A percentile compares a stretch with the other conserved stretches of the same genome.
phyloP scores from a whole-genome alignment of 2,113 vertebrate species.

The Plestiodon gilberti region DNA sequence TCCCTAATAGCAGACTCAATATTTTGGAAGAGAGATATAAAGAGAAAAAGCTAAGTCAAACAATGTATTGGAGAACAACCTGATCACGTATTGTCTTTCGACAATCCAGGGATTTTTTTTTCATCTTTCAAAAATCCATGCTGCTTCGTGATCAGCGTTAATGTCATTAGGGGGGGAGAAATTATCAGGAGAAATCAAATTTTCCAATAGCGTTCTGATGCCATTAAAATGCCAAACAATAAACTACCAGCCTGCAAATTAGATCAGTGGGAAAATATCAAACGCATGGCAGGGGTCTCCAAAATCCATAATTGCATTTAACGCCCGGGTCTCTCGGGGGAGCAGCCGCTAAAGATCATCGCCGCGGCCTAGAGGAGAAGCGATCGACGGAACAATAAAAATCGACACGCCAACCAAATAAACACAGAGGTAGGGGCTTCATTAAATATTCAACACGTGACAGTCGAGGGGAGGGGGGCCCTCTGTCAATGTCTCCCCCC shows the following conservation, averaged over 20 bases:
- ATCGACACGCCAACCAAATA: slow-evolving; percentile 99
- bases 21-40: slow-evolving; percentile 64
- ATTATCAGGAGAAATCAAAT: slow-evolving; percentile 99
- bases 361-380: slow-evolving; percentile 91
- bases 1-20: slow-evolving; percentile 56
- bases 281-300: slow-evolving; percentile 93
- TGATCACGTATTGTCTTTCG: slow-evolving; percentile 47
- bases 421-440: slow-evolving; percentile 88
- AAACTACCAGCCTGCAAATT: slow-evolving; percentile 99
- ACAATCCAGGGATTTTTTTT: slow-evolving; percentile 52
- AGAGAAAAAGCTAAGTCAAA: slow-evolving; percentile 37
- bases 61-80: slow-evolving; percentile 5
- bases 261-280: slow-evolving; percentile 99
- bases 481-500: slow-evolving; percentile 29
- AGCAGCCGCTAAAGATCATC: slow-evolving; percentile 97
- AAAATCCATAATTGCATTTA: slow-evolving; percentile 99
- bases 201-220: slow-evolving; percentile 98
- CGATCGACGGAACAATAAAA: slow-evolving; percentile 99
- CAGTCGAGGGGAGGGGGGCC: slow-evolving; percentile 89
- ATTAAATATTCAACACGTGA: slow-evolving; percentile 99
- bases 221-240: slow-evolving; percentile 99
- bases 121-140: slow-evolving; percentile 82
- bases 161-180: slow-evolving; percentile 96
- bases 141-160: slow-evolving; percentile 79
- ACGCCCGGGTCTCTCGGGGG: slow-evolving; percentile 90